Conservation (phyloP, 2,797 vertebrate species). For the Thunnus albacares region DNA sequence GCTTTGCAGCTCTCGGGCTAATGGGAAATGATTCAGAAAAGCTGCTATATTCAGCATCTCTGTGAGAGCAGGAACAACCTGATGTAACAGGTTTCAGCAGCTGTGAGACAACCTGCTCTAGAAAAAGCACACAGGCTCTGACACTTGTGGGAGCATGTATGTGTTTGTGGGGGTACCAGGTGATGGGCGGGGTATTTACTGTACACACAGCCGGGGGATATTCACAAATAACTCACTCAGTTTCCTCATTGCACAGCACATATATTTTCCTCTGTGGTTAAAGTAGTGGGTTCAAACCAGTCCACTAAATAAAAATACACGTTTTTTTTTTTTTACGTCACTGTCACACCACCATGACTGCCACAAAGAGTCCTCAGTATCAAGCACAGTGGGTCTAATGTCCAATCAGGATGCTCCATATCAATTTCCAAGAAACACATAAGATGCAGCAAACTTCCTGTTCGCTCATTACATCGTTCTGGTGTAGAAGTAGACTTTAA, state of each 20-base stretch:
- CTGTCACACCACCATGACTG: conserved; percentile 60
- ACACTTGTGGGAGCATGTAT: not conserved
- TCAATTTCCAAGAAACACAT: not conserved
- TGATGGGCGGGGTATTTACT: conserved; percentile 58
- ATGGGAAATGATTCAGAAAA: conserved; percentile 18
- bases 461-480: too few species aligned
- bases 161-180: conserved; percentile 34
- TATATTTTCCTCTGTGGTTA: conserved; percentile 60
- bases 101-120: conserved; percentile 33
- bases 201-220: conserved; percentile 15
- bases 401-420: conserved; percentile 24
- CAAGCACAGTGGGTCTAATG: conserved; percentile 27
- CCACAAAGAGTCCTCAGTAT: conserved; percentile 81
- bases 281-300: conserved; percentile 52
- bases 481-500: too few species aligned
- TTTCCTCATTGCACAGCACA: conserved; percentile 12
- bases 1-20: not conserved
- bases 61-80: not conserved
- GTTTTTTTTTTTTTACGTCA: conserved; percentile 54
- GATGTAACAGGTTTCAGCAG: conserved; percentile 15
- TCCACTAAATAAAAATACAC: conserved; percentile 38
- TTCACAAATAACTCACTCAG: conserved; percentile 42
- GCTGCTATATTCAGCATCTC: conserved; percentile 16
- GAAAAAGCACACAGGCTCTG: not conserved
- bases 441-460: not conserved